Evolutionary conservation across 1,140 invertebrate species (phyloP).

Genomic region (Lepidurus arcticus): DNA sequence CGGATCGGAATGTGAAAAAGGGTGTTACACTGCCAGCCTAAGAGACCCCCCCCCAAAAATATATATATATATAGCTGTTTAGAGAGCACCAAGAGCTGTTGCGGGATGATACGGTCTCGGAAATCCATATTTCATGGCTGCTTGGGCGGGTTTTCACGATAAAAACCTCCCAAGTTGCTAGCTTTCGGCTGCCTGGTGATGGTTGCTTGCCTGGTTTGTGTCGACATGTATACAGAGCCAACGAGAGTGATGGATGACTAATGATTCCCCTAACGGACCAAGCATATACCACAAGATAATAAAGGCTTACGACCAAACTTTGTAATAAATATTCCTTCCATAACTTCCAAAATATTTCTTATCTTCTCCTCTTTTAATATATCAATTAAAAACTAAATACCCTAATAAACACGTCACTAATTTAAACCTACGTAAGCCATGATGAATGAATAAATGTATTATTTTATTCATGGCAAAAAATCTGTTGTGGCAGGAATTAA

Average conservation of each 20-base stretch:
- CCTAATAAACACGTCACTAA: too few species aligned
- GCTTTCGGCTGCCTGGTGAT: background rate
- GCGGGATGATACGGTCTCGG: background rate
- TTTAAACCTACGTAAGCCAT: too few species aligned
- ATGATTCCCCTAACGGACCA: background rate
- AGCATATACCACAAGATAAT: conserved; percentile 4
- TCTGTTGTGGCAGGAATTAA: too few species aligned
- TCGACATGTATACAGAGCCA: background rate
- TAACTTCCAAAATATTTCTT: too few species aligned
- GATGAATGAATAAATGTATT: too few species aligned
- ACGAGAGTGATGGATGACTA: background rate
- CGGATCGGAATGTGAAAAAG: too few species aligned
- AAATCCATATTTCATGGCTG: conserved; percentile 15
- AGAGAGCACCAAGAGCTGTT: background rate
- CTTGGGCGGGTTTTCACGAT: conserved; percentile 9
- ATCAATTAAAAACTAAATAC: too few species aligned
- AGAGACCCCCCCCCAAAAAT: background rate
- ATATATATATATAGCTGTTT: background rate
- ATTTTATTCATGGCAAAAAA: too few species aligned
- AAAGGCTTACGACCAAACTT: background rate
- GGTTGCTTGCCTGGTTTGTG: background rate
- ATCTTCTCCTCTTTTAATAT: too few species aligned
- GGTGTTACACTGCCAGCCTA: too few species aligned
- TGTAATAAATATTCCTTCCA: background rate
- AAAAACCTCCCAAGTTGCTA: background rate